A percentile compares a stretch with the other conserved stretches of the same genome.
Evolutionary conservation across 2,888 invertebrate genomes (phyloP).

Genomic region (Apodemia duryi): DNA sequence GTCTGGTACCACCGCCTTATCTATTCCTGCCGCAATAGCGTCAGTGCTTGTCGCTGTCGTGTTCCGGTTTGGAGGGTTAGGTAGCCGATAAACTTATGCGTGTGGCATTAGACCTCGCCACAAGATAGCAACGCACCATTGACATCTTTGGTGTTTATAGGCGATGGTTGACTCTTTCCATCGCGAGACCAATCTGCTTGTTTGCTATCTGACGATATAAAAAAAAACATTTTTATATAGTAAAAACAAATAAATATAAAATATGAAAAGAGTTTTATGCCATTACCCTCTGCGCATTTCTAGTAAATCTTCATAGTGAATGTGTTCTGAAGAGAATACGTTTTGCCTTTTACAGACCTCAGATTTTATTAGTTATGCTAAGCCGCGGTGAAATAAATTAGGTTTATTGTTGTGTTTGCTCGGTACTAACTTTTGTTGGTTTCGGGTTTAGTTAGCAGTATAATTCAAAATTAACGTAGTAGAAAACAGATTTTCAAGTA

Average conservation of each 20-base stretch:
- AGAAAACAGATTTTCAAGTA: neutral
- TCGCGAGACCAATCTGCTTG: too few relatives aligned
- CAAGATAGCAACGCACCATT: too few relatives aligned
- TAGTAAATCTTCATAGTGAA: neutral
- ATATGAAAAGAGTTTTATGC: neutral
- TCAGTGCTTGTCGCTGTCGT: too few relatives aligned
- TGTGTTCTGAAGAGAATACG: slow-evolving; percentile 4
- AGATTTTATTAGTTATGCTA: slow-evolving; percentile 12
- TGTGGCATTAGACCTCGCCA: too few relatives aligned
- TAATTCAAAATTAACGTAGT: neutral
- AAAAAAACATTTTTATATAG: neutral
- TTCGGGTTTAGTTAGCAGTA: neutral
- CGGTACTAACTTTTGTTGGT: neutral
- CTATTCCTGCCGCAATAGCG: too few relatives aligned
- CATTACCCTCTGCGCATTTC: neutral
- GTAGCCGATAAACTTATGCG: too few relatives aligned
- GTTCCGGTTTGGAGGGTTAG: too few relatives aligned
- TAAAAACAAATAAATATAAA: too few relatives aligned
- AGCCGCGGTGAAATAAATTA: slow-evolving; percentile 8
- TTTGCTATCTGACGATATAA: too few relatives aligned
- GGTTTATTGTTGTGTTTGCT: slow-evolving; percentile 3
- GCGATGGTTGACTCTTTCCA: too few relatives aligned
- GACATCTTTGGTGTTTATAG: too few relatives aligned
- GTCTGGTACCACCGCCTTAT: too few relatives aligned
- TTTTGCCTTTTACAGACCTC: slow-evolving; percentile 10